Percentiles rank a stretch among this genome's conserved stretches.
Conservation (phyloP, 2,797 vertebrate species). For the Falco rusticolus region DNA sequence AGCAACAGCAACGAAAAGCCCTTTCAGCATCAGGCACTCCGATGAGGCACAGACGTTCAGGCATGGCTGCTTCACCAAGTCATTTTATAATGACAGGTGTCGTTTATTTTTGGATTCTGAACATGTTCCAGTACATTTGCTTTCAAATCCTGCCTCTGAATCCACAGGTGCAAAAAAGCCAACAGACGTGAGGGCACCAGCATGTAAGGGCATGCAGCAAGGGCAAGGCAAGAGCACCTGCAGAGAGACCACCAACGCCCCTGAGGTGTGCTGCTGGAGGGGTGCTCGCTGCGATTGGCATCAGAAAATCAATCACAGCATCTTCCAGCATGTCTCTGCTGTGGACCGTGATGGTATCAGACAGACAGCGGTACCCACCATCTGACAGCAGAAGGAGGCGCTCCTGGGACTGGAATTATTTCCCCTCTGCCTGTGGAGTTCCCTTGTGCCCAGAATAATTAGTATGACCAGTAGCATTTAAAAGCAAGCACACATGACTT, state of each 20-base stretch:
- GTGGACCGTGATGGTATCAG: background rate
- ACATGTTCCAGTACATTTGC: slow-evolving; percentile 5
- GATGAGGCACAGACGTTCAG: background rate
- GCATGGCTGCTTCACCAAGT: background rate
- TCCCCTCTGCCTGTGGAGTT: background rate
- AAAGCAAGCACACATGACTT: slow-evolving; percentile 30
- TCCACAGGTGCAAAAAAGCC: background rate
- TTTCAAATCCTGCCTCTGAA: slow-evolving; percentile 20
- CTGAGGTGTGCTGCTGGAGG: background rate
- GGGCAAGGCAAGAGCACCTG: background rate
- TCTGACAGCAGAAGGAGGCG: background rate
- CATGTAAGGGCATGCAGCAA: background rate
- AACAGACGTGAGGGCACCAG: background rate
- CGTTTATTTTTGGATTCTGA: slow-evolving; percentile 36
- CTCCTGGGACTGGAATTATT: slow-evolving; percentile 29
- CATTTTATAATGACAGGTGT: slow-evolving; percentile 33
- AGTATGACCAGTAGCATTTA: background rate
- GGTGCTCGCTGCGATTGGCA: background rate
- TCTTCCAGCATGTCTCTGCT: background rate
- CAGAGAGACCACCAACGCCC: background rate
- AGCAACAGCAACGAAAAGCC: background rate
- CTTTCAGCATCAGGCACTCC: background rate
- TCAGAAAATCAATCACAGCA: background rate
- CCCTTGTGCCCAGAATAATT: slow-evolving; percentile 24
- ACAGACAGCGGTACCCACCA: background rate